Conservation (phyloP, 2,113 vertebrate genomes). For the Anhinga rufa region DNA sequence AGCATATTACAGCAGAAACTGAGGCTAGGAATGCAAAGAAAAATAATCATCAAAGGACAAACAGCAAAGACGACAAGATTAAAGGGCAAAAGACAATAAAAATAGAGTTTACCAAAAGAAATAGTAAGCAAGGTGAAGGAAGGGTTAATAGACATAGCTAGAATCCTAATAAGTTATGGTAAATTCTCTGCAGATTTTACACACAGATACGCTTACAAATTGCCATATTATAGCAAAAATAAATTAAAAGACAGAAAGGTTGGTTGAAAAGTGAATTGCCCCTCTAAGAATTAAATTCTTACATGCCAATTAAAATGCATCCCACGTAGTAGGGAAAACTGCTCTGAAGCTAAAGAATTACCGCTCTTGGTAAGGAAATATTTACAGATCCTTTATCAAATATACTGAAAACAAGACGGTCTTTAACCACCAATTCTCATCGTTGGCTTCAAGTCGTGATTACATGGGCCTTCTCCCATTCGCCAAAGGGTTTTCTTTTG, state of each 20-base stretch:
- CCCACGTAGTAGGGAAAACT: background rate
- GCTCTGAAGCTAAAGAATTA: background rate
- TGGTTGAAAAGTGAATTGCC: background rate
- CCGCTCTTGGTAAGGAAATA: background rate
- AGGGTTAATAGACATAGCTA: background rate
- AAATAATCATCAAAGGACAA: background rate
- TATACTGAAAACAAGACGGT: background rate
- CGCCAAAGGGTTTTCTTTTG: background rate
- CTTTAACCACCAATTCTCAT: background rate
- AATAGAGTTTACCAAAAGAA: background rate
- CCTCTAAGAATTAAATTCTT: background rate
- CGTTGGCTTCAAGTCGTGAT: rapidly evolving
- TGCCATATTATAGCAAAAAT: background rate
- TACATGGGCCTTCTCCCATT: background rate
- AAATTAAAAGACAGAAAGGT: background rate
- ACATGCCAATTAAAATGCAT: background rate
- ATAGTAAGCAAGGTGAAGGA: background rate
- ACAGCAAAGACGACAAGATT: background rate
- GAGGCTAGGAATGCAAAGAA: background rate
- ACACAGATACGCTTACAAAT: background rate
- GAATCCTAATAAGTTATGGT: too few relatives aligned
- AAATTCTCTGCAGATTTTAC: background rate
- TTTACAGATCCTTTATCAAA: background rate
- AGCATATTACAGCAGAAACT: background rate
- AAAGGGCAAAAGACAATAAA: background rate